Evolutionary conservation across 1,140 invertebrate genomes (phyloP), one percentile per base, ranked within the genome.

Genomic region (Littorina saxatilis): DNA sequence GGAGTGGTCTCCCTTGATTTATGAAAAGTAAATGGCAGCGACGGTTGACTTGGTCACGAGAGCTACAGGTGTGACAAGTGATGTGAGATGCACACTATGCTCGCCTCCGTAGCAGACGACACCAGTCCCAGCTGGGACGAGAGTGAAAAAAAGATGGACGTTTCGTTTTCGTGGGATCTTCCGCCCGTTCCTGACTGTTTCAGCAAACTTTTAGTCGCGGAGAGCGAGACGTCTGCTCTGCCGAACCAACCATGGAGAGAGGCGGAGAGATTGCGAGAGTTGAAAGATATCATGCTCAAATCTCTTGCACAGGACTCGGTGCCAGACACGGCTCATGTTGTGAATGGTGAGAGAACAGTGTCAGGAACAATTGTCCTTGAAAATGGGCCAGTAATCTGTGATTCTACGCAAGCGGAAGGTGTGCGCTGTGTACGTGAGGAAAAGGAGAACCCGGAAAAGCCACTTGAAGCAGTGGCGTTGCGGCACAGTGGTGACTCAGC

Each of bases 231-330:
- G 39, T 73, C 70, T 63, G 32, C 76, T 78, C 58, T 78, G 11
- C 76, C 76, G 0, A 78, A 39, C 43, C 76, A 78, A 35, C 76
- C 76, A 63, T 78, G 76, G 76, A 63, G 76, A 27, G 76, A 78
- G 55, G 76, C 58, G 13, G 76, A 78, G 39, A 39, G 29, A 61
- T n/a, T 78, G 55, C 27, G 58, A 61, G 76, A 78, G 32, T 47
- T 78, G 58, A 78, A 78, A 39, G 58, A 78, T 15, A 63, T 78
- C 17, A 78, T 78, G 55, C 52, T 78, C n/a, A 61, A 78, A 78
- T 43, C 76, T 63, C 39, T 78, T 13, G 76, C 55, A 2, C 52
- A 78, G 15, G 39, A 66, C 3, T 40, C 76, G 29, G 58, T 66
- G 3, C 58, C 76, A 27, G 76, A 43, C 9, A n/a, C 74, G 23